phyloP scores from a whole-genome alignment of 2,888 invertebrate genomes.

The Drosophila sordidula region DNA sequence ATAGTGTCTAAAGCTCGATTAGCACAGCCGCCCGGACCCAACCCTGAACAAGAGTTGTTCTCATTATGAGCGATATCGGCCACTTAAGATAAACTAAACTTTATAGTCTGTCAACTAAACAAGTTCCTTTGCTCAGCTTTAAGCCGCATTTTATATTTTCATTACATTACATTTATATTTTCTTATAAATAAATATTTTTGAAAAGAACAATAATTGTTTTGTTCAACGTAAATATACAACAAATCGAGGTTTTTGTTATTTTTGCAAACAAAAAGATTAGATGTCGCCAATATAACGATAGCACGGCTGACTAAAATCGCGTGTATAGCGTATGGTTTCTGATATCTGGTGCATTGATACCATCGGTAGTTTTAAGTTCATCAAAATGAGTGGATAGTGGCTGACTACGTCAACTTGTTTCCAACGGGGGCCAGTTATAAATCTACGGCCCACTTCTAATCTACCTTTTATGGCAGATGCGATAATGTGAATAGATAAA shows the following conservation, averaged over 20 bases:
- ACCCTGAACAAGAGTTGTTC: neutral
- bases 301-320: neutral
- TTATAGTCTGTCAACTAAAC: too few relatives aligned
- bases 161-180: too few relatives aligned
- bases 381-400: neutral
- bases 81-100: neutral
- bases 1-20: conserved; percentile 42
- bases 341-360: neutral
- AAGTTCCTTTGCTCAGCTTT: too few relatives aligned
- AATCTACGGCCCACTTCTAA: neutral
- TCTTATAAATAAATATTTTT: too few relatives aligned
- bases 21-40: conserved; percentile 15
- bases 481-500: conserved; percentile 2
- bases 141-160: too few relatives aligned
- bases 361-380: neutral
- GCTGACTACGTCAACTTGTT: too few relatives aligned
- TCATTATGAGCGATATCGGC: too few relatives aligned
- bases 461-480: neutral
- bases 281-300: conserved; percentile 8
- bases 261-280: conserved; percentile 7
- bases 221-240: too few relatives aligned
- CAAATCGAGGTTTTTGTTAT: too few relatives aligned
- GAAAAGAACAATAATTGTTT: too few relatives aligned
- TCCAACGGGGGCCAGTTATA: neutral
- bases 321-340: neutral